Base-by-base conservation (phyloP, 2,888 invertebrate species). In the Cantharis nigra region DNA sequence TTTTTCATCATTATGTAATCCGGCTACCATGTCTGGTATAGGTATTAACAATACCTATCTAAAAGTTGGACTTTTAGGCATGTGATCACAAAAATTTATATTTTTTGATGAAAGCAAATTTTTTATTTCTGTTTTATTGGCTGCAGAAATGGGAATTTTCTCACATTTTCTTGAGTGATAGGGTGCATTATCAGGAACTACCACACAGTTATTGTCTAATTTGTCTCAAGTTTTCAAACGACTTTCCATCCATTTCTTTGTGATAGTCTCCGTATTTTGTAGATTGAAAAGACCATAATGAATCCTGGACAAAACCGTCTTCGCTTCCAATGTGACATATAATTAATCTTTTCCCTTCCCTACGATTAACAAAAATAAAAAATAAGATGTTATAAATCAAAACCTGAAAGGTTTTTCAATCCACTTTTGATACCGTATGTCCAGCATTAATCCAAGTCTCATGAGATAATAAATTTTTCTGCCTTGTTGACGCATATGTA, bases 221-320 rank as follows among this genome's bases (percentile, higher is more conserved):
- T 14, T 26, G 49, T 72, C 72, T 14, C 76, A 33, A 77, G 79
- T 72, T n/a, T 71, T 72, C 67, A 70, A 80, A 80, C 10, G 72
- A 72, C 7, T 76, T 49, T 9, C 74, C 71, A 63, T 74, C 77
- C 72, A 82, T 81, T 74, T 81, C 80, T 20, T 75, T 77, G 71
- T 82, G 78, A 33, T 75, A 80, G 72, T 80, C 76, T 3, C 70
- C 76, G 1, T 71, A 70, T 76, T 81, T 80, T 26, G 77, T 80
- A 3, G 76, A 70, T 64, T 81, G 74, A 30, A 81, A 79, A 14
- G 69, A 64, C 18, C 78, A 67, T 14, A 81, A 62, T 0, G 70
- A 78, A 11, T 72, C 79, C 5, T 26, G 23, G 4, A 81, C 74
- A 70, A 81, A 81, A 16, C 80, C 81, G 16, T 81, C 76, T 63